A percentile compares a stretch with the other conserved stretches of the same genome.
These are phyloP conservation scores for Lacanobia oleracea DNA, from an alignment of 2,888 invertebrate genomes.

Conservation along the genomic window DNA sequence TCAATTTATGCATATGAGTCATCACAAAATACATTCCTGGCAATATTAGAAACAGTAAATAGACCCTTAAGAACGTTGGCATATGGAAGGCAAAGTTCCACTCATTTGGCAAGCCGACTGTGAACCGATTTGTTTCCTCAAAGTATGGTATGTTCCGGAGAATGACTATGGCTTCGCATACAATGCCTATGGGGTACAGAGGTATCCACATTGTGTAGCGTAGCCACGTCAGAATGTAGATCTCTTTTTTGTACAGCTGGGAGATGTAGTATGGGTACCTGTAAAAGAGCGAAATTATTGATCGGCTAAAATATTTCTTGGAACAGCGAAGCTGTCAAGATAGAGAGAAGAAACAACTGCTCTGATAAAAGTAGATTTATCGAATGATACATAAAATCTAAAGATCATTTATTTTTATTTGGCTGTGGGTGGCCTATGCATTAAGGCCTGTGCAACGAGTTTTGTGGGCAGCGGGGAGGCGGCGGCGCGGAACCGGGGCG, in stretches of 20 bases:
- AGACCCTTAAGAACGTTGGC: constrained; percentile 94
- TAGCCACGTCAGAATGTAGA: constrained; percentile 96
- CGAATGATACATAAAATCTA: no score
- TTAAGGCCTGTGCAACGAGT: no score
- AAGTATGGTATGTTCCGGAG: constrained; percentile 97
- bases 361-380: background rate
- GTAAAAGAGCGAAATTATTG: constrained; percentile 63
- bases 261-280: constrained; percentile 98
- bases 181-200: constrained; percentile 96
- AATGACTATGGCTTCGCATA: constrained; percentile 96
- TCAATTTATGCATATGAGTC: constrained; percentile 95
- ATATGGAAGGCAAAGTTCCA: constrained; percentile 97
- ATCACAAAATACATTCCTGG: constrained; percentile 95
- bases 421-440: no score
- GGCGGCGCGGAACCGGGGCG: no score
- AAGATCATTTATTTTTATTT: no score
- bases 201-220: constrained; percentile 98
- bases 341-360: background rate
- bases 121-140: constrained; percentile 95
- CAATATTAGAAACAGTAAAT: constrained; percentile 94
- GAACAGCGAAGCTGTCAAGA: background rate
- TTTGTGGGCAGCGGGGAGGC: no score
- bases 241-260: constrained; percentile 93
- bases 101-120: constrained; percentile 94
- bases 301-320: background rate